Evolutionary conservation across 2,888 invertebrate genomes (phyloP).

Genomic region (Leptothorax acervorum): DNA sequence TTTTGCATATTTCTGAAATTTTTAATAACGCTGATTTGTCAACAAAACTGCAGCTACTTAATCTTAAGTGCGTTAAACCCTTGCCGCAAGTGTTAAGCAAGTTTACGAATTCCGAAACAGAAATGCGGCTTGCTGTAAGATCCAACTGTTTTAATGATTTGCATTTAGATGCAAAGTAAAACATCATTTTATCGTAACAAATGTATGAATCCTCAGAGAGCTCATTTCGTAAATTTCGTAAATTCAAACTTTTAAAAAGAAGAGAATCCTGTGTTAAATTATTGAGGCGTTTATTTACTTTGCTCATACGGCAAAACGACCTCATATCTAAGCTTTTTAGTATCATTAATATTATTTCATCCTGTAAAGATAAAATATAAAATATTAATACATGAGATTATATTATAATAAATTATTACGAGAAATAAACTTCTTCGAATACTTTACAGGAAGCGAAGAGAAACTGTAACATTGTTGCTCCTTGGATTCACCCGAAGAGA

Average conservation of each 20-base stretch:
- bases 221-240: neutral
- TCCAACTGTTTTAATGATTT: neutral
- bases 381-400: neutral
- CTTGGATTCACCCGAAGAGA: neutral
- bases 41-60: too few species aligned
- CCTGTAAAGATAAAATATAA: neutral
- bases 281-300: neutral
- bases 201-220: neutral
- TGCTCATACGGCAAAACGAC: neutral
- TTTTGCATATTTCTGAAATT: too few species aligned
- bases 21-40: too few species aligned
- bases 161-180: neutral
- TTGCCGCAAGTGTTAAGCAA: too few species aligned
- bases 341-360: neutral
- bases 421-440: neutral
- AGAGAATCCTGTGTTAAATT: neutral
- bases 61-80: too few species aligned
- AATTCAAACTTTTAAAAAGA: neutral
- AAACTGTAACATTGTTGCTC: neutral
- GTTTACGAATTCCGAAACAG: too few species aligned
- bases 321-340: neutral
- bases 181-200: neutral
- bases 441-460: neutral
- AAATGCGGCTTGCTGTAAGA: neutral
- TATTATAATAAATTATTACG: neutral